Evolutionary conservation across 1,140 invertebrate species (phyloP).

Genomic region (Plodia interpunctella): DNA sequence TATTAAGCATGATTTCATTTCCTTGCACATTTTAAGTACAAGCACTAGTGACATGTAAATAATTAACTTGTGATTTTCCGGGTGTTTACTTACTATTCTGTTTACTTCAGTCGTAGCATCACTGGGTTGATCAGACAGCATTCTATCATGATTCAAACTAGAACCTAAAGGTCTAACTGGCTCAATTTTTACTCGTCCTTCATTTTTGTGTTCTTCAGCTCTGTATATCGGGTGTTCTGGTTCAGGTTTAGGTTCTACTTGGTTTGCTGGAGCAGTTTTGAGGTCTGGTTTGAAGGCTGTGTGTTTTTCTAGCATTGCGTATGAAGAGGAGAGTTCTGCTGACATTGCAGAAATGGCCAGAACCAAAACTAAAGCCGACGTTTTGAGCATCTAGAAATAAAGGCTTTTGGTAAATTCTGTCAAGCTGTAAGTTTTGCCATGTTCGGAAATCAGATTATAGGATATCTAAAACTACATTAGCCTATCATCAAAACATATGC

Average conservation of each 20-base stretch:
- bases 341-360: conserved; percentile 26
- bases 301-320: conserved; percentile 37
- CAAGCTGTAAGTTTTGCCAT: too few relatives aligned
- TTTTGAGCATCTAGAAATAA: conserved; percentile 44
- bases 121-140: conserved; percentile 54
- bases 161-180: conserved; percentile 39
- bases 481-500: too few relatives aligned
- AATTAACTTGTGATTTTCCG: too few relatives aligned
- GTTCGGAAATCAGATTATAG: too few relatives aligned
- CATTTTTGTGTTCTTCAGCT: conserved; percentile 36
- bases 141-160: conserved; percentile 47
- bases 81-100: conserved; percentile 45
- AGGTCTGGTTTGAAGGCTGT: conserved; percentile 34
- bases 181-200: conserved; percentile 46
- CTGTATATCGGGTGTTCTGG: conserved; percentile 50
- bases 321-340: conserved; percentile 48
- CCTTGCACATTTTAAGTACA: too few relatives aligned
- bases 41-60: too few relatives aligned
- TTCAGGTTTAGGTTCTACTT: conserved; percentile 36
- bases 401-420: too few relatives aligned
- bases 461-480: too few relatives aligned
- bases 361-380: conserved; percentile 22
- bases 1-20: too few relatives aligned
- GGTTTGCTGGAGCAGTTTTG: conserved; percentile 30
- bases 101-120: conserved; percentile 35